Evolutionary conservation across 2,888 invertebrate genomes (phyloP).

Genomic region (Sesia bembeciformis): DNA sequence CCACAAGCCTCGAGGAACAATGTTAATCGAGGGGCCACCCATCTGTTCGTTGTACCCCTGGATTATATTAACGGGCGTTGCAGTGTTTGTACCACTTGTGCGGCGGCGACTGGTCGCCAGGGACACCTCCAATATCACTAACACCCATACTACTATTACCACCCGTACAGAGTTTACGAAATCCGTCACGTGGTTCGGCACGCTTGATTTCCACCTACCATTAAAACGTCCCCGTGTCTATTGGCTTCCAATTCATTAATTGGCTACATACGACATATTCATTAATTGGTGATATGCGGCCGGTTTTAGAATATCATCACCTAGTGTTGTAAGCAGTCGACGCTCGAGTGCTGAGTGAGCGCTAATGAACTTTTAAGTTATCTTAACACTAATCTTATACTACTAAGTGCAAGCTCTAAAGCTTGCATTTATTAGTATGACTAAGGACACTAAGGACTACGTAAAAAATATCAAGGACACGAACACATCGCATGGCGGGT

Average conservation of each 20-base stretch:
- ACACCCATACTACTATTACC: slow-evolving; percentile 81
- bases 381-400: too few species aligned
- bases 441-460: too few species aligned
- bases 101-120: slow-evolving; percentile 78
- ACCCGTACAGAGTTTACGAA: slow-evolving; percentile 77
- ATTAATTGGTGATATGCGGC: too few species aligned
- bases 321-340: too few species aligned
- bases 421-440: too few species aligned
- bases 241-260: not conserved
- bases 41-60: slow-evolving; percentile 92
- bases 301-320: too few species aligned
- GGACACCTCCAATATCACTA: slow-evolving; percentile 80
- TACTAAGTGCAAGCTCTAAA: too few species aligned
- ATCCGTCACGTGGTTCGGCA: slow-evolving; percentile 92
- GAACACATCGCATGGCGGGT: too few species aligned
- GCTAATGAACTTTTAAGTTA: too few species aligned
- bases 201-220: slow-evolving; percentile 93
- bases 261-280: too few species aligned
- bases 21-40: slow-evolving; percentile 91
- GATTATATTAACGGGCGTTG: slow-evolving; percentile 91
- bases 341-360: too few species aligned
- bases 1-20: slow-evolving; percentile 24
- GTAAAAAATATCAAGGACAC: too few species aligned
- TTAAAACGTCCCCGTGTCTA: not conserved
- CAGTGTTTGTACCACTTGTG: slow-evolving; percentile 89